Conservation (phyloP, 64 coral and sea anemone species). For the Astreopora myriophthalma region DNA sequence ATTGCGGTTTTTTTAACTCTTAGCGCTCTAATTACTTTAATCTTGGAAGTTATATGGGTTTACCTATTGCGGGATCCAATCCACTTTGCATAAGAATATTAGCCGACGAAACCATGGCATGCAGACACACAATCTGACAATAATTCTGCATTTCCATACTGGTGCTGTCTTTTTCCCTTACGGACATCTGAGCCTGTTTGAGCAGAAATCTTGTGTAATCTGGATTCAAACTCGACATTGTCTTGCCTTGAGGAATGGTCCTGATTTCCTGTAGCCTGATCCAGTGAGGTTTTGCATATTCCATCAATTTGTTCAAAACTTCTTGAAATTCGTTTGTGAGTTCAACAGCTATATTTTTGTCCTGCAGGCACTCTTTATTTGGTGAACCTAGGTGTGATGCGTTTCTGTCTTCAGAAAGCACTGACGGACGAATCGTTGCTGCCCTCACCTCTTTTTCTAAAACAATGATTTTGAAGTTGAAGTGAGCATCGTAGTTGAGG, state of each 20-base stretch:
- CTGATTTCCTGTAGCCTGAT: conserved; percentile 57
- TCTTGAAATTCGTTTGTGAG: conserved; percentile 76
- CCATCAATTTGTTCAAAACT: conserved; percentile 53
- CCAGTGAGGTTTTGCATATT: conserved; percentile 64
- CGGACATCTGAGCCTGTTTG: conserved; percentile 73
- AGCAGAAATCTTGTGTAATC: conserved; percentile 83
- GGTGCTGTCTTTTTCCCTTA: neutral
- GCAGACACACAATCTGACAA: conserved; percentile 72
- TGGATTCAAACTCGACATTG: conserved; percentile 41
- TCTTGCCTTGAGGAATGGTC: conserved; percentile 15
- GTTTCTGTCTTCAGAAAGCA: conserved; percentile 10
- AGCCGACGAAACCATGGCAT: conserved; percentile 56
- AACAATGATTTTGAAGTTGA: neutral
- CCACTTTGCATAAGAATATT: conserved; percentile 73
- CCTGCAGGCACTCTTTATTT: neutral
- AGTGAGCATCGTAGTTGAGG: too few species aligned
- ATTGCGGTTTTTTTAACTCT: too few species aligned
- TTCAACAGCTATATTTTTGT: conserved; percentile 37
- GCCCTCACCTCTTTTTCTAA: conserved; percentile 77
- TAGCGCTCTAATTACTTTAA: neutral
- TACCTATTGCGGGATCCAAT: conserved; percentile 71
- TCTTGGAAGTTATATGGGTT: neutral
- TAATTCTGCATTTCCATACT: conserved; percentile 2
- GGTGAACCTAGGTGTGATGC: neutral
- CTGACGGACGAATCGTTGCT: conserved; percentile 76